Evolutionary conservation across 1,140 invertebrate species (phyloP).

Genomic region (Zaprionus camerounensis): DNA sequence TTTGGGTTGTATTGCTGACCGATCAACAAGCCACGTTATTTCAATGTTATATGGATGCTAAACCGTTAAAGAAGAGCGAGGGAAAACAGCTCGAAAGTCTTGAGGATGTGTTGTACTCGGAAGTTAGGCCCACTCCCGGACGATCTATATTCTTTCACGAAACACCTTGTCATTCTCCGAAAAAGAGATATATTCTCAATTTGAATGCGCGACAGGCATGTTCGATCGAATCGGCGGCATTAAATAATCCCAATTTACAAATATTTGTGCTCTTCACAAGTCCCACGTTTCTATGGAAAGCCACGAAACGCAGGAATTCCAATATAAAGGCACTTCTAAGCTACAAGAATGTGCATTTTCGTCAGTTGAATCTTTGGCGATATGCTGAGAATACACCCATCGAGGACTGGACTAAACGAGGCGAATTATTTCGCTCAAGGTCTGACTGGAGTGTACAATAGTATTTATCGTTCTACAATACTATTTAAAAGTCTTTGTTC

Average conservation of each 20-base stretch:
- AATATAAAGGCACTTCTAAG: slow-evolving; percentile 82
- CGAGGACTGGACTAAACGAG: slow-evolving; percentile 86
- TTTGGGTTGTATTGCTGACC: not conserved
- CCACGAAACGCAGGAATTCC: slow-evolving; percentile 41
- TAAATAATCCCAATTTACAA: slow-evolving; percentile 86
- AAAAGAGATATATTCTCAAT: slow-evolving; percentile 27
- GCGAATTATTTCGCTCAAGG: slow-evolving; percentile 85
- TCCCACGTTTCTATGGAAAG: not conserved
- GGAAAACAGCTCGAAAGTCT: slow-evolving; percentile 3
- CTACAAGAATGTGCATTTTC: slow-evolving; percentile 87
- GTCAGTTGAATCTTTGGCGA: slow-evolving; percentile 85
- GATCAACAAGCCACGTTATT: not conserved
- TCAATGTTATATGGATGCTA: not conserved
- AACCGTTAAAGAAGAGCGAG: not conserved
- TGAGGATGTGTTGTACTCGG: slow-evolving; percentile 58
- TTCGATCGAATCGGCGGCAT: slow-evolving; percentile 88
- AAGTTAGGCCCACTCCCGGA: slow-evolving; percentile 79
- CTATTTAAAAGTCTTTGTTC: not conserved
- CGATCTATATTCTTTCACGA: slow-evolving; percentile 87
- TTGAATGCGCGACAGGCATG: slow-evolving; percentile 87
- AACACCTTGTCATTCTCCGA: slow-evolving; percentile 84
- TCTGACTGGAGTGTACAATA: slow-evolving; percentile 55
- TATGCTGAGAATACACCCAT: slow-evolving; percentile 87
- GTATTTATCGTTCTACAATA: not conserved
- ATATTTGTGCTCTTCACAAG: slow-evolving; percentile 86